phyloP scores from a whole-genome alignment of 2,888 invertebrate genomes.

The Stegana nigrithorax region DNA sequence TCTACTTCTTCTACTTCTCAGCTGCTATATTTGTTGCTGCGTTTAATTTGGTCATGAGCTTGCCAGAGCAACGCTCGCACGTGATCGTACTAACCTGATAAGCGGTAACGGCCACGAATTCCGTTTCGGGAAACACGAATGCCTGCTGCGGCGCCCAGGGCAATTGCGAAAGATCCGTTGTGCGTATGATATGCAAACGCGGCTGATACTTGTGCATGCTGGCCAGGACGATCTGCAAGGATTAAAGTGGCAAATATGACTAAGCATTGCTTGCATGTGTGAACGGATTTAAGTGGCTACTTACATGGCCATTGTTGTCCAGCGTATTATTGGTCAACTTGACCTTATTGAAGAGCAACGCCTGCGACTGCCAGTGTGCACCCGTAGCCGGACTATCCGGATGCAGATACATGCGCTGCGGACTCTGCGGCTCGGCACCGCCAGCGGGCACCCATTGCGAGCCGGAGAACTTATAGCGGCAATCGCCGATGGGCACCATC shows the following conservation, averaged over 20 bases:
- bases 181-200: slow-evolving; percentile 84
- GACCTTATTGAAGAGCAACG: slow-evolving; percentile 82
- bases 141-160: slow-evolving; percentile 79
- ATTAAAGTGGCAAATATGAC: slow-evolving; percentile 43
- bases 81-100: slow-evolving; percentile 85
- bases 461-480: slow-evolving; percentile 85
- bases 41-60: too few relatives aligned
- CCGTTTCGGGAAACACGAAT: slow-evolving; percentile 82
- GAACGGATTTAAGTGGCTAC: slow-evolving; percentile 58
- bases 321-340: slow-evolving; percentile 90
- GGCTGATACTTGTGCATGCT: slow-evolving; percentile 99
- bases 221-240: slow-evolving; percentile 82
- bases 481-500: slow-evolving; percentile 80
- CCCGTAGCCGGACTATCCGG: slow-evolving; percentile 90
- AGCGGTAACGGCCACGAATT: slow-evolving; percentile 97
- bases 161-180: slow-evolving; percentile 77
- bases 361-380: slow-evolving; percentile 87
- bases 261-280: neutral
- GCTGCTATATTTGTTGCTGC: too few relatives aligned
- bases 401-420: slow-evolving; percentile 82
- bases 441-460: slow-evolving; percentile 89
- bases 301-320: slow-evolving; percentile 83
- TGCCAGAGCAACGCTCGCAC: too few relatives aligned
- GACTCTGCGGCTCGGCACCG: slow-evolving; percentile 85
- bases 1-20: too few relatives aligned